Base-by-base conservation (phyloP, 2,888 invertebrate species). In the Dinocampus coccinellae region DNA sequence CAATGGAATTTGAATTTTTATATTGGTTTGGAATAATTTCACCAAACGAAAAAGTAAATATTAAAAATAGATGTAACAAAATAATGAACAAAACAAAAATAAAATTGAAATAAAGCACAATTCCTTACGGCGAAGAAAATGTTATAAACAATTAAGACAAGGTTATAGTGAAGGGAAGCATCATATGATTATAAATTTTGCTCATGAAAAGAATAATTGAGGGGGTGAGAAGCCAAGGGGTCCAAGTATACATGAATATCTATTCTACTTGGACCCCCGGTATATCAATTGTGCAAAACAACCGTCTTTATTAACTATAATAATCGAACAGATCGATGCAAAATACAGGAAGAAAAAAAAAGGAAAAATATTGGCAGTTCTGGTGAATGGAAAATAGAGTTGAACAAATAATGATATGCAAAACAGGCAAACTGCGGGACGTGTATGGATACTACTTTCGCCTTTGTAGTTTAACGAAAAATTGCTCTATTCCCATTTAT, bases 391-490 rank as follows among this genome's bases (percentile, higher is more conserved):
- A 0, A 55, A 36, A 24, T 22, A 6, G 60, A 42, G 42, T 20
- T 29, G 20, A 47, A 61, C 7, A 58, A 60, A 52, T 24, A 55
- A 33, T 36, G 10, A 57, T 34, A 57, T 33, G 36, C 66, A 55
- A 66, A 26, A 57, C 36, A 13, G 66, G 39, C 66, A 29, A 57
- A 57, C 57, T 10, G 66, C 57, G 55, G 36, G 42, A 57, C 39
- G 42, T 24, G 26, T 57, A 66, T 57, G 57, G 39, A 66, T 36
- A 16, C 16, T 47, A 64, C 36, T 66, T 39, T 34, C 55, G 57
- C 66, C 57, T 66, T 57, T n/a, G 66, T 57, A 66, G 66, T 55
- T 57, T 57, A 66, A 26, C 66, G 57, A 22, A 26, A 26, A 57
- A 39, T 39, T 57, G 63, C 29, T 65, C 26, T 36, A 66, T 39